Conservation (phyloP, 2,888 invertebrate species). For the Phengaris alcon region DNA sequence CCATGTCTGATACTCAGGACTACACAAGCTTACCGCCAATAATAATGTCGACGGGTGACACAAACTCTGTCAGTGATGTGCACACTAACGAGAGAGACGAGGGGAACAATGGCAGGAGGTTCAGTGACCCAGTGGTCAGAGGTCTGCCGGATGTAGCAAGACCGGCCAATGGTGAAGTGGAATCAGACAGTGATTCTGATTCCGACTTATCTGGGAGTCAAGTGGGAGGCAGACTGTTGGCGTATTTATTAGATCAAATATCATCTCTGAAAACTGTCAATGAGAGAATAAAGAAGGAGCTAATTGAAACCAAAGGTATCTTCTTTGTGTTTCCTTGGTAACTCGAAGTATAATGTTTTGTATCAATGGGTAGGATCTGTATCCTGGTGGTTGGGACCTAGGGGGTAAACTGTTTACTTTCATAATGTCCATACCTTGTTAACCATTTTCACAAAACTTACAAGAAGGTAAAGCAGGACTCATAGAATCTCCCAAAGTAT, state of each 20-base stretch:
- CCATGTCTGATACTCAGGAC: constrained; percentile 69
- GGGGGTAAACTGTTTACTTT: no score
- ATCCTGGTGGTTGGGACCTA: no score
- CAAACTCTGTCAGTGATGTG: constrained; percentile 70
- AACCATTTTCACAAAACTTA: no score
- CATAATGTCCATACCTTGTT: no score
- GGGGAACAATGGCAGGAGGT: constrained; percentile 78
- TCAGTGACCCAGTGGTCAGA: constrained; percentile 83
- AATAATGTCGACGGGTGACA: constrained; percentile 77
- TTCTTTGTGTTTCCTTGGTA: constrained; percentile 25
- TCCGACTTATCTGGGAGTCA: constrained; percentile 75
- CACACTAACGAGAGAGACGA: constrained; percentile 72
- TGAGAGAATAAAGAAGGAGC: constrained; percentile 85
- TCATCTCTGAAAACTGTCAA: constrained; percentile 84
- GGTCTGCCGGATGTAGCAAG: constrained; percentile 66
- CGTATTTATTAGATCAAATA: constrained; percentile 86
- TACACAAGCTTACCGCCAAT: constrained; percentile 86
- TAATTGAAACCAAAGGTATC: constrained; percentile 85
- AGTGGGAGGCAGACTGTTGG: constrained; percentile 79
- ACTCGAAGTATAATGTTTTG: no score
- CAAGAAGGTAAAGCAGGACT: no score
- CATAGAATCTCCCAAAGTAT: no score
- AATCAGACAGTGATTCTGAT: constrained; percentile 69
- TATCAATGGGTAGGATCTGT: no score
- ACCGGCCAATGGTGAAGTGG: constrained; percentile 72